Conservation (phyloP, 2,113 vertebrate genomes). For the Muscicapa adusta region DNA sequence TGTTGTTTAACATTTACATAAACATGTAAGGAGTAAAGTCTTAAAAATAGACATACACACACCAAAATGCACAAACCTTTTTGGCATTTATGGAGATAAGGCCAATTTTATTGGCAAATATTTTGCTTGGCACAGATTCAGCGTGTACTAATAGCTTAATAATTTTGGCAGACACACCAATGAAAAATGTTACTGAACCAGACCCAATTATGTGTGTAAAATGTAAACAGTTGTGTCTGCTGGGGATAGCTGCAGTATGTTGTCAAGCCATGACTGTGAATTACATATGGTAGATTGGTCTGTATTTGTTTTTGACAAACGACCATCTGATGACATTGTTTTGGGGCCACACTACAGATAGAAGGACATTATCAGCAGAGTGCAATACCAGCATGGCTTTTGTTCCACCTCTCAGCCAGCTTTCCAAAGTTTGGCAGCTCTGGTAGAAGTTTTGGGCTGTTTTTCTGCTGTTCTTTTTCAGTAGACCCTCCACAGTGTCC, state of each 20-base stretch:
- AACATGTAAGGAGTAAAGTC: not conserved
- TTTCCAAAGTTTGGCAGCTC: slow-evolving; percentile 17
- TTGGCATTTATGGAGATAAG: slow-evolving; percentile 48
- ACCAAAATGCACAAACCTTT: slow-evolving; percentile 34
- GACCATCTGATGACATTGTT: slow-evolving; percentile 22
- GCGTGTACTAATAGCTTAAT: slow-evolving; percentile 31
- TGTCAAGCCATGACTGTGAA: slow-evolving; percentile 11
- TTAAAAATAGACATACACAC: not conserved
- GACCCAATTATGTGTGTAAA: slow-evolving; percentile 29
- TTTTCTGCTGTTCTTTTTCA: not conserved
- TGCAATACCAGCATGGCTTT: not conserved
- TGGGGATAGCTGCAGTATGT: slow-evolving; percentile 31
- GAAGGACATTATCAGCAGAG: not conserved
- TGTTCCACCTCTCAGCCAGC: not conserved
- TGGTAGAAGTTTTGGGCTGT: not conserved
- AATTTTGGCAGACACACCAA: slow-evolving; percentile 32
- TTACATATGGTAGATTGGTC: slow-evolving; percentile 14
- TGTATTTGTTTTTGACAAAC: slow-evolving; percentile 45
- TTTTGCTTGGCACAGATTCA: slow-evolving; percentile 19
- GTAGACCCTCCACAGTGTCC: not conserved
- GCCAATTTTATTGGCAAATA: slow-evolving; percentile 29
- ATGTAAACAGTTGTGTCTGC: slow-evolving; percentile 47
- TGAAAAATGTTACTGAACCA: slow-evolving; percentile 50
- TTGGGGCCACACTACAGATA: not conserved
- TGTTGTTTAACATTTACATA: not conserved